A percentile compares a stretch with the other conserved stretches of the same genome.
Evolutionary conservation across 2,797 vertebrate genomes (phyloP).

Genomic region (Artibeus lituratus): DNA sequence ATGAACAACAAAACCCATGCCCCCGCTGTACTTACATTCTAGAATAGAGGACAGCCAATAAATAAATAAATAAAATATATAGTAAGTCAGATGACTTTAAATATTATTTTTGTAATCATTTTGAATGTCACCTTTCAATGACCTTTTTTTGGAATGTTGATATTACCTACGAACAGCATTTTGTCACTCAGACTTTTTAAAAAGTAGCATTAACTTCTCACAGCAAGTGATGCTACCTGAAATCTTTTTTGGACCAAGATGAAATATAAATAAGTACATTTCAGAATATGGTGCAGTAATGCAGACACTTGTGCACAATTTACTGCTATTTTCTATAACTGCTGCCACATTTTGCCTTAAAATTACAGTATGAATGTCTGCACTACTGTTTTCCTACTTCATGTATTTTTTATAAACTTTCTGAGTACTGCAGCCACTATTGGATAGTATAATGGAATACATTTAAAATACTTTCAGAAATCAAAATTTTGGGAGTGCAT

Average conservation of each 20-base stretch:
- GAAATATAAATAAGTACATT: not conserved
- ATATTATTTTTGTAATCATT: too few species aligned
- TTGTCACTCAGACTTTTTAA: slow-evolving; percentile 1
- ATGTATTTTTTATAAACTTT: slow-evolving; percentile 71
- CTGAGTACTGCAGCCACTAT: slow-evolving; percentile 32
- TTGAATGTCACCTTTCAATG: not conserved
- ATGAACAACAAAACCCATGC: not conserved
- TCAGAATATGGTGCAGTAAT: not conserved
- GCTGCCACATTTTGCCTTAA: slow-evolving; percentile 36
- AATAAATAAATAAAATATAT: not conserved
- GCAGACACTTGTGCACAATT: not conserved
- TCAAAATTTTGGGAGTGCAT: not conserved
- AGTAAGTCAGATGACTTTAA: not conserved
- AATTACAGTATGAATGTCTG: slow-evolving; percentile 49
- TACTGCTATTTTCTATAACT: slow-evolving; percentile 27
- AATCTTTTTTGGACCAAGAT: not conserved
- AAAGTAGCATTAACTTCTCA: slow-evolving; percentile 3
- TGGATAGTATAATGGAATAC: not conserved
- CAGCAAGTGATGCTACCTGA: not conserved
- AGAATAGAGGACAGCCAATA: not conserved
- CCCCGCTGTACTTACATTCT: not conserved
- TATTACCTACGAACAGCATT: not conserved
- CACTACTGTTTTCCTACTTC: slow-evolving; percentile 57
- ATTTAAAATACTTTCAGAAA: slow-evolving; percentile 42
- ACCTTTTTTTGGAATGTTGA: not conserved